phyloP scores from a whole-genome alignment of 2,113 vertebrate genomes.

The Phalacrocorax pelagicus region DNA sequence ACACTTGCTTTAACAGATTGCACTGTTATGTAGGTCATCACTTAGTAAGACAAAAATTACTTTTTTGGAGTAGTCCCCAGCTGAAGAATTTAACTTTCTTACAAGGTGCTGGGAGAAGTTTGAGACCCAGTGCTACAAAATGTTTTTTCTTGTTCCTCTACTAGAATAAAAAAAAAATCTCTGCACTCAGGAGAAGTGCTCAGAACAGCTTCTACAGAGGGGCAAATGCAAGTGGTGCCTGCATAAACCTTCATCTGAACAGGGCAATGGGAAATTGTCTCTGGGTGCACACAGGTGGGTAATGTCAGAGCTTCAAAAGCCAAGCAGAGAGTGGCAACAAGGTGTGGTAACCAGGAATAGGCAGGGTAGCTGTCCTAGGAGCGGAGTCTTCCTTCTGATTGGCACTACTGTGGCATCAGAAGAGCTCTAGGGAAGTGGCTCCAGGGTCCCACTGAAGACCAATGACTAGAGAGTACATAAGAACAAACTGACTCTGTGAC shows the following conservation, averaged over 20 bases:
- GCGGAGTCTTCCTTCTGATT: background rate
- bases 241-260: background rate
- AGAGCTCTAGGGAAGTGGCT: background rate
- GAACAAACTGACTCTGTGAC: background rate
- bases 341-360: background rate
- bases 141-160: background rate
- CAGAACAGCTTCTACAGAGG: background rate
- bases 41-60: background rate
- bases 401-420: background rate
- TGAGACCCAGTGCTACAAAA: background rate
- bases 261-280: conserved; percentile 10
- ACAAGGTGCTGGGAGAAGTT: background rate
- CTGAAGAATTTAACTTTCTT: background rate
- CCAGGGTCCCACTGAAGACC: background rate
- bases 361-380: background rate
- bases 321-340: background rate
- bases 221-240: background rate
- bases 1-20: background rate
- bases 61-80: background rate
- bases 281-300: background rate
- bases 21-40: background rate
- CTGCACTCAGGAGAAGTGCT: background rate
- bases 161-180: conserved; percentile 1
- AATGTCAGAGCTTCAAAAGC: background rate
- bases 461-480: background rate